Evolutionary conservation across 2,797 vertebrate species (phyloP).

Genomic region (Sphenopsis melanotis): DNA sequence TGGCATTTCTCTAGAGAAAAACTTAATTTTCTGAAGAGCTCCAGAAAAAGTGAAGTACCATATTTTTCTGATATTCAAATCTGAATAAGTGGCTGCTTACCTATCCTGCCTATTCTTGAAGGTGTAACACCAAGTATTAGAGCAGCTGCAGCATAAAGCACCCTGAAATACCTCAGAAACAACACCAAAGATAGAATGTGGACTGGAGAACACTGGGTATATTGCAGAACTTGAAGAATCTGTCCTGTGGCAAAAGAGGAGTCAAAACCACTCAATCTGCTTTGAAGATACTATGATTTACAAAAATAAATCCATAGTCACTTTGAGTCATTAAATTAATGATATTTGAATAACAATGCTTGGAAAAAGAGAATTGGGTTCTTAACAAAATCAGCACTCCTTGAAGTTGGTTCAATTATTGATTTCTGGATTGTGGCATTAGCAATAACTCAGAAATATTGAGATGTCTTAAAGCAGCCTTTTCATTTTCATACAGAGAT

Average conservation of each 20-base stretch:
- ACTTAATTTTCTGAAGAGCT: neutral
- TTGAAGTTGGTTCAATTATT: conserved; percentile 33
- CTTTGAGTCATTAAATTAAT: neutral
- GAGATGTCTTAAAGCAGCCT: conserved; percentile 7
- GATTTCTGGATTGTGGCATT: conserved; percentile 26
- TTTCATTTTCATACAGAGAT: conserved; percentile 32
- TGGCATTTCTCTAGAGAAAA: neutral
- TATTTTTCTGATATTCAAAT: neutral
- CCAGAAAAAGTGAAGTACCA: neutral
- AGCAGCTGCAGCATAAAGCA: neutral
- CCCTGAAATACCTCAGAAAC: neutral
- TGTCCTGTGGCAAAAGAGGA: neutral
- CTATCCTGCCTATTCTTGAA: neutral
- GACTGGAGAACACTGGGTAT: neutral
- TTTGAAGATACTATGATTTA: neutral
- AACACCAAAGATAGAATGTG: neutral
- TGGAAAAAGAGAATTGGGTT: neutral
- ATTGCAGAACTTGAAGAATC: neutral
- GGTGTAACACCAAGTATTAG: neutral
- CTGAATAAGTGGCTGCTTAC: neutral
- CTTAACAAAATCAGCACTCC: neutral
- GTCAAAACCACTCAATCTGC: neutral
- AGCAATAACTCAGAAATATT: conserved; percentile 17
- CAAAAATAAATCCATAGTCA: neutral
- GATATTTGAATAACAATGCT: neutral